Percentiles rank a stretch among this genome's conserved stretches.
phyloP scores from a whole-genome alignment of 2,113 vertebrate species.

The Rana temporaria region DNA sequence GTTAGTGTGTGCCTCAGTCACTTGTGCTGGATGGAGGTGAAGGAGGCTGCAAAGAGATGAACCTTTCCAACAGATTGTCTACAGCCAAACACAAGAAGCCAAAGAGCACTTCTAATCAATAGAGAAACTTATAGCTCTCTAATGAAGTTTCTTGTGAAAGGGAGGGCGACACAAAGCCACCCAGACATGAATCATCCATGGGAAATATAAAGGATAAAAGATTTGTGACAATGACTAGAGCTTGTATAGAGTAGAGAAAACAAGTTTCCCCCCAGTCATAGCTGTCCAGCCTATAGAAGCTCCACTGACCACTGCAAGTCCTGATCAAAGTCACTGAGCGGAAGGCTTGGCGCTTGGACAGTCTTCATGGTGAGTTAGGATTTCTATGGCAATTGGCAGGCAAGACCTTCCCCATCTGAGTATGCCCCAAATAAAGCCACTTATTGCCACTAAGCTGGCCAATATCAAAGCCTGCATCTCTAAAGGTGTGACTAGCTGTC shows the following conservation, averaged over 20 bases:
- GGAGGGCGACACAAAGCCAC: constrained; percentile 82
- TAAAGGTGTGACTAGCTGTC: constrained; percentile 58
- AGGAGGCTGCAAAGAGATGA: constrained; percentile 72
- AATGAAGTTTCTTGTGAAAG: constrained; percentile 88
- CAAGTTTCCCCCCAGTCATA: constrained; percentile 84
- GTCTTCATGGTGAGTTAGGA: constrained; percentile 93
- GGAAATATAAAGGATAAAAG: constrained; percentile 94
- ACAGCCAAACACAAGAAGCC: constrained; percentile 73
- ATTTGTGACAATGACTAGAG: constrained; percentile 87
- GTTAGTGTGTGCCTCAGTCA: constrained; percentile 63
- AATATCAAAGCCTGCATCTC: constrained; percentile 71
- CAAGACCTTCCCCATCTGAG: constrained; percentile 87
- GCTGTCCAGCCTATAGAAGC: constrained; percentile 86
- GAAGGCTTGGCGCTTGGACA: constrained; percentile 88
- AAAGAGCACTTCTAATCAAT: constrained; percentile 80
- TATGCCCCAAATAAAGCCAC: constrained; percentile 79
- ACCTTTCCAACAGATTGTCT: constrained; percentile 72
- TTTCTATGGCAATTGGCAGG: constrained; percentile 90
- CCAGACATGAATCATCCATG: constrained; percentile 94
- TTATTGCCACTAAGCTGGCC: constrained; percentile 79
- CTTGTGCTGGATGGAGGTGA: constrained; percentile 69
- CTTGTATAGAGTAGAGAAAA: constrained; percentile 91
- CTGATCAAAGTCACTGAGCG: constrained; percentile 90
- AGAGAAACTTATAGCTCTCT: constrained; percentile 85
- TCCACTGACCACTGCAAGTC: constrained; percentile 91